These are phyloP conservation scores for Cassiopea andromeda DNA, from an alignment of 30 jellyfish, hydroid and myxozoan genomes.

Conservation along the genomic window DNA sequence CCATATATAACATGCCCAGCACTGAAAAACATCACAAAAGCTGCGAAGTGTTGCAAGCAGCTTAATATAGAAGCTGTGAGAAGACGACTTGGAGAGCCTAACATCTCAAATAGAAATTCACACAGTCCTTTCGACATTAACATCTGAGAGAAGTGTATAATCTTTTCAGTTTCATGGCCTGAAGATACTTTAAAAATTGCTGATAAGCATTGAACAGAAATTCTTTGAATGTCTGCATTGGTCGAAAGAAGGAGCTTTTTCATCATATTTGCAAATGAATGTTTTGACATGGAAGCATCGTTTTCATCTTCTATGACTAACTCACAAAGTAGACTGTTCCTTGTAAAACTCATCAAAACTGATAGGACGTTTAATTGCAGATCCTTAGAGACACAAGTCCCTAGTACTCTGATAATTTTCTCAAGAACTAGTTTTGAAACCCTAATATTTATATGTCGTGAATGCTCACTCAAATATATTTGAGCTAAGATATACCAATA, in stretches of 20 bases:
- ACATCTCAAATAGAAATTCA: constrained; percentile 80
- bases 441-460: constrained; percentile 2
- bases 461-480: constrained; percentile 39
- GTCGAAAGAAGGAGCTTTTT: constrained; percentile 75
- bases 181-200: constrained; percentile 7
- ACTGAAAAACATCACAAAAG: constrained; percentile 42
- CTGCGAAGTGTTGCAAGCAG: constrained; percentile 55
- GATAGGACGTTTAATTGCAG: constrained; percentile 48
- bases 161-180: not conserved
- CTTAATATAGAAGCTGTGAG: constrained; percentile 30
- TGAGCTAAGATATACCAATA: constrained; percentile 65
- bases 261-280: constrained; percentile 56
- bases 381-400: constrained; percentile 34
- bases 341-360: constrained; percentile 53
- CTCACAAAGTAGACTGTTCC: not conserved
- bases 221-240: constrained; percentile 37
- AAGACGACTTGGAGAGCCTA: constrained; percentile 42
- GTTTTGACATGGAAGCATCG: constrained; percentile 25
- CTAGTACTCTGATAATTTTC: constrained; percentile 16
- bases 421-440: constrained; percentile 25
- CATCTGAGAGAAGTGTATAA: not conserved
- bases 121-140: constrained; percentile 77
- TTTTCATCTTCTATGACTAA: constrained; percentile 53
- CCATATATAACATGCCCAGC: constrained; percentile 86
- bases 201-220: constrained; percentile 66